phyloP scores from a whole-genome alignment of 2,113 vertebrate species.

The Corydoras maculifer region DNA sequence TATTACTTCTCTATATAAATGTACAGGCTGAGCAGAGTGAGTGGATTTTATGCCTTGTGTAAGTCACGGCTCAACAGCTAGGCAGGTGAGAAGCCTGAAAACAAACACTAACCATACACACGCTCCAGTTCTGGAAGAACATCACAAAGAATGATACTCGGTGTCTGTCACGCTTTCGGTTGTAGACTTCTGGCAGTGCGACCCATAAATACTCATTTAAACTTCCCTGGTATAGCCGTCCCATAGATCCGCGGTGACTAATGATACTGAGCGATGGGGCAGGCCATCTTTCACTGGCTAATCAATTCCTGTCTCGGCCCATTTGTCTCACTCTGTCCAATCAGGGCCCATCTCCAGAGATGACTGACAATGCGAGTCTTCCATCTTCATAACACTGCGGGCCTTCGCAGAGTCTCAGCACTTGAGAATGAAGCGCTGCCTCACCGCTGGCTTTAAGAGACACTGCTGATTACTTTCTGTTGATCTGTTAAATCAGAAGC shows the following conservation, averaged over 20 bases:
- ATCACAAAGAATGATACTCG: not conserved
- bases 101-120: not conserved
- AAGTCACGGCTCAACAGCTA: too few species aligned
- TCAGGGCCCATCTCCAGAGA: constrained; percentile 51
- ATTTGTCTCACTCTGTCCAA: constrained; percentile 61
- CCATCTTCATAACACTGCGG: constrained; percentile 52
- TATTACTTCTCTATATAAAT: too few species aligned
- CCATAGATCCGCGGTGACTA: constrained; percentile 54
- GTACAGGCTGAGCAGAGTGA: too few species aligned
- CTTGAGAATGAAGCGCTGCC: constrained; percentile 46
- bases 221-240: constrained; percentile 33
- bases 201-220: constrained; percentile 3
- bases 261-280: constrained; percentile 54
- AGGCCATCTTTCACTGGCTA: constrained; percentile 62
- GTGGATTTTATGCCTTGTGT: too few species aligned
- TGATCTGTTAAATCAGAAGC: constrained; percentile 7
- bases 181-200: not conserved
- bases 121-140: not conserved
- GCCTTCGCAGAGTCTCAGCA: constrained; percentile 43
- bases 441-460: constrained; percentile 23
- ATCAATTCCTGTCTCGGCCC: constrained; percentile 59
- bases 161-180: not conserved
- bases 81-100: too few species aligned
- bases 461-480: constrained; percentile 14
- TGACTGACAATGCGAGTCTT: constrained; percentile 47